Percentiles rank a stretch among this genome's conserved stretches.
These are phyloP conservation scores for Heliconius hortense DNA, from an alignment of 2,888 invertebrate species.

Conservation along the genomic window DNA sequence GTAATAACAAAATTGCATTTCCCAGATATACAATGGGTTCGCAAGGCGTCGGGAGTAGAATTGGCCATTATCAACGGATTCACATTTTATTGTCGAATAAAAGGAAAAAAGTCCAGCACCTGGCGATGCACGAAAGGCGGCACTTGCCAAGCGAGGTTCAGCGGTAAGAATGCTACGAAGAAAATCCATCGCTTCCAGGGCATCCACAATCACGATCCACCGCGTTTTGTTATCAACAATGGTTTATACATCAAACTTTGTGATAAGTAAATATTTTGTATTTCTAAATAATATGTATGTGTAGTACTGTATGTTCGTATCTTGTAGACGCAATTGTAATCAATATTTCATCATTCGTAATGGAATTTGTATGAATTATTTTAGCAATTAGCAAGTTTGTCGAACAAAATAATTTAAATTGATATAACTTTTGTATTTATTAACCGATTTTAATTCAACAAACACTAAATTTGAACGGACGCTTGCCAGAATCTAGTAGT, in stretches of 20 bases:
- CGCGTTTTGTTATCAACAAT: constrained; percentile 44
- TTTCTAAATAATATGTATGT: background rate
- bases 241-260: constrained; percentile 44
- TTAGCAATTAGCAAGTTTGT: too few species aligned
- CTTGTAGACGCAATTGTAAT: background rate
- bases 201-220: constrained; percentile 46
- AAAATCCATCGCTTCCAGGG: constrained; percentile 5
- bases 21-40: constrained; percentile 42
- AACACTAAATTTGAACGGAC: too few species aligned
- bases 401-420: constrained; percentile 24
- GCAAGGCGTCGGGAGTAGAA: constrained; percentile 43
- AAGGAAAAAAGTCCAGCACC: constrained; percentile 38
- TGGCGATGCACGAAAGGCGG: constrained; percentile 55
- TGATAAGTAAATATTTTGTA: constrained; percentile 8
- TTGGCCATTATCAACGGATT: constrained; percentile 47
- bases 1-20: background rate
- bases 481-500: too few species aligned
- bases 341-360: constrained; percentile 32
- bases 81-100: constrained; percentile 48
- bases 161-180: constrained; percentile 38
- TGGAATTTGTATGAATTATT: constrained; percentile 41
- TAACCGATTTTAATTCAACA: too few species aligned
- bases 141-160: constrained; percentile 50
- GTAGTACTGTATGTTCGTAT: background rate
- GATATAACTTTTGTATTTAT: too few species aligned